Base-by-base conservation (phyloP, 2,888 invertebrate genomes). In the Lissonota sp. region DNA sequence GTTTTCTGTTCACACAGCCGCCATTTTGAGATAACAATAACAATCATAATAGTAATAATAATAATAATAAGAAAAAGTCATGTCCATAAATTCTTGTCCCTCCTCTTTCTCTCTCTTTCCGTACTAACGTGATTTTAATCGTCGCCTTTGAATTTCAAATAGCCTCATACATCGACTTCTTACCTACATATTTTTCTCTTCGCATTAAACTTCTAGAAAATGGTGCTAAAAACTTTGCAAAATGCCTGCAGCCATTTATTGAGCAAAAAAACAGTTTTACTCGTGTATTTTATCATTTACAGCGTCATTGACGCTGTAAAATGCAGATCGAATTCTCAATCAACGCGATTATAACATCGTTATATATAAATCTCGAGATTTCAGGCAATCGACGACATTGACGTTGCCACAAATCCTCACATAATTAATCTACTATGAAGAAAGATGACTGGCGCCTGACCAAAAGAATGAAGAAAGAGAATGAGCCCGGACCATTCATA, bases 41-140 rank as follows among this genome's bases (percentile, higher is more conserved):
- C 3, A 26, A 26, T 26, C 1, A 26, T 26, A 26, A 26, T 26
- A 26, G 3, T 26, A 26, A 26, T 26, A 26, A 26, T 26, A 26
- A 26, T 26, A 26, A 26, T 26, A 26, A 26, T 26, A 26, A 26
- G 1, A 26, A 26, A 2, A 26, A 26, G 1, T 26, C 26, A 26
- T 26, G 26, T 26, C 1, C 26, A 26, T 26, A 26, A 26, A 26
- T 26, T 26, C 26, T 26, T 26, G 26, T 3, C 26, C 3, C 40
- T 44, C 4, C 44, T 4, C 44, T 46, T 51, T 49, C 49, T 70
- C 49, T 62, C 70, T 81, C 72, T 85, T 86, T 84, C 87, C 87
- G 85, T 85, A 84, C 88, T 91, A 90, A 92, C 91, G 91, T 84
- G 90, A 90, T 90, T 92, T 92, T 92, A 91, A 92, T 91, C 90